A percentile compares a stretch with the other conserved stretches of the same genome.
Conservation (phyloP, 2,113 vertebrate species). For the Ondatra zibethicus region DNA sequence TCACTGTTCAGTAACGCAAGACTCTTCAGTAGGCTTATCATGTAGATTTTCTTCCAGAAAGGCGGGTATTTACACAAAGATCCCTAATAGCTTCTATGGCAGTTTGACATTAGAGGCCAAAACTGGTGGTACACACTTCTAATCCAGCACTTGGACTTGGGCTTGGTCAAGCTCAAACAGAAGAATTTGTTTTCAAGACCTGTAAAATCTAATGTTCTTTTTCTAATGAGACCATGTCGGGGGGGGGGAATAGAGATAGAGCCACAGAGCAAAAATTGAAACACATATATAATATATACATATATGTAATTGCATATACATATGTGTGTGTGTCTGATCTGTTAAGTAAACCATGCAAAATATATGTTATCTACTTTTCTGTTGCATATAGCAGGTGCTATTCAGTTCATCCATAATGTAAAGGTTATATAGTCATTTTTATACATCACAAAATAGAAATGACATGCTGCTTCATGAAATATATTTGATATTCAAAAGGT, state of each 20-base stretch:
- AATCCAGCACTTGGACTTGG: neutral
- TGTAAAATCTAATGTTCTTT: too few species aligned
- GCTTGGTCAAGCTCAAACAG: neutral
- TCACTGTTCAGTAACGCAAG: neutral
- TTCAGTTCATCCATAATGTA: neutral
- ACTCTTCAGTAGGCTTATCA: neutral
- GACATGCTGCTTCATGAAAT: neutral
- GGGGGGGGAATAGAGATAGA: too few species aligned
- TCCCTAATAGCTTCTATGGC: neutral
- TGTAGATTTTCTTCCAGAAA: neutral
- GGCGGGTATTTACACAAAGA: neutral
- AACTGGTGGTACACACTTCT: neutral
- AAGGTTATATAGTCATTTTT: neutral
- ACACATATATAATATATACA: neutral
- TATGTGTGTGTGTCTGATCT: neutral
- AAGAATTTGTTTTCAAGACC: neutral
- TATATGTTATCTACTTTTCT: neutral
- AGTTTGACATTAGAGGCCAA: neutral
- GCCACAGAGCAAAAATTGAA: neutral
- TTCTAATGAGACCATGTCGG: neutral
- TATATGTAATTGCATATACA: neutral
- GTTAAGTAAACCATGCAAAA: neutral
- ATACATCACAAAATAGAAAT: neutral
- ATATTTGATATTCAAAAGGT: slow-evolving; percentile 39
- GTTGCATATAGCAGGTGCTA: neutral